Conservation (phyloP, 2,888 invertebrate genomes). For the Epinotia brunnichana region DNA sequence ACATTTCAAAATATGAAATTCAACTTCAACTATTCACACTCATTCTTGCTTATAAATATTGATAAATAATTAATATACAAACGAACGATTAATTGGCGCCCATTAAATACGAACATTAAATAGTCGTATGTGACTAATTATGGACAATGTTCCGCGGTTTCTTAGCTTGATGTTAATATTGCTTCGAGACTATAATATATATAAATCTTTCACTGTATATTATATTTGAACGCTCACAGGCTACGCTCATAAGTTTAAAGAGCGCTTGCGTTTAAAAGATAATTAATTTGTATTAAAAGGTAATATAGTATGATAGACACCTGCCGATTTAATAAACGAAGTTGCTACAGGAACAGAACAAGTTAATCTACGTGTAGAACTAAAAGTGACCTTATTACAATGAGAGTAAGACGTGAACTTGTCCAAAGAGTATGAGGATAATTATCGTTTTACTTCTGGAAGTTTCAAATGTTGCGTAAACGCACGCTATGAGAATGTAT, state of each 20-base stretch:
- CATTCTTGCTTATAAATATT: conserved; percentile 65
- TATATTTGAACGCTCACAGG: not conserved
- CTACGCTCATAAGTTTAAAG: not conserved
- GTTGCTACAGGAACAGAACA: not conserved
- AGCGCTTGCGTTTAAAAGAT: conserved; percentile 16
- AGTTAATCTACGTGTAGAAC: not conserved
- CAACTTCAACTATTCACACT: conserved; percentile 73
- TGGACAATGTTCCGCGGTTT: conserved; percentile 27
- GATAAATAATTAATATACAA: conserved; percentile 71
- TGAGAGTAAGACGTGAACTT: not conserved
- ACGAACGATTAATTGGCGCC: conserved; percentile 59
- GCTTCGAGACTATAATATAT: conserved; percentile 5
- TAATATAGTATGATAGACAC: conserved; percentile 34
- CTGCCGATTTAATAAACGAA: conserved; percentile 33
- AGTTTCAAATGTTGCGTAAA: conserved; percentile 12
- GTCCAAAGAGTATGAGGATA: not conserved
- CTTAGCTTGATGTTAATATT: conserved; percentile 13
- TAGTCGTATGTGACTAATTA: conserved; percentile 38
- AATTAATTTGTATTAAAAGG: conserved; percentile 26
- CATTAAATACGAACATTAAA: conserved; percentile 51
- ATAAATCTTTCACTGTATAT: conserved; percentile 7
- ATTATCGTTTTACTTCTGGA: not conserved
- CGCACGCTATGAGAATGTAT: conserved; percentile 23
- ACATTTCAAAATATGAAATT: conserved; percentile 77
- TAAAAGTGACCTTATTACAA: not conserved